Evolutionary conservation across 2,888 invertebrate genomes (phyloP).

Genomic region (Agrochola litura): DNA sequence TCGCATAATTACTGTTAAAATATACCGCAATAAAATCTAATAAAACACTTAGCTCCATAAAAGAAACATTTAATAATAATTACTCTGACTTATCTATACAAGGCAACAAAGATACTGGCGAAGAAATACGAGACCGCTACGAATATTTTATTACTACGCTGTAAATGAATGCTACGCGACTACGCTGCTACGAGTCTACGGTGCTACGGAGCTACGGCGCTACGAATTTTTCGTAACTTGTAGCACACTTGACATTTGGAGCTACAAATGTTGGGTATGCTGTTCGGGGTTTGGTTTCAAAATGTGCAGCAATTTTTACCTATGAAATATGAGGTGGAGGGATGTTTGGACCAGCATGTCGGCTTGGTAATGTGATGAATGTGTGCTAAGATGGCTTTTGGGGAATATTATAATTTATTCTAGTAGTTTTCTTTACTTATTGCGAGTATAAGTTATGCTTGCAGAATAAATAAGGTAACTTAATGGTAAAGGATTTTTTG

Average conservation of each 20-base stretch:
- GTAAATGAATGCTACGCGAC: conserved; percentile 48
- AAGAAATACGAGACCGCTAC: conserved; percentile 49
- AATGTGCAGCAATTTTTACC: conserved; percentile 34
- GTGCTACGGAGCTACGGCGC: conserved; percentile 33
- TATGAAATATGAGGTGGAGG: conserved; percentile 47
- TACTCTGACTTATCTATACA: conserved; percentile 49
- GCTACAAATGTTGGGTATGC: conserved; percentile 43
- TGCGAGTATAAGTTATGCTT: neutral
- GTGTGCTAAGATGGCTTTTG: conserved; percentile 31
- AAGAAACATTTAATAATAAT: conserved; percentile 56
- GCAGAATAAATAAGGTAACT: neutral
- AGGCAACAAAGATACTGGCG: conserved; percentile 48
- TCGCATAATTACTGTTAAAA: conserved; percentile 16
- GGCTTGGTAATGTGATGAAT: conserved; percentile 30
- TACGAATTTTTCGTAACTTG: conserved; percentile 59
- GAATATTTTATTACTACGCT: conserved; percentile 51
- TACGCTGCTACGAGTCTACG: conserved; percentile 45
- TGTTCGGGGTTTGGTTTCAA: conserved; percentile 47
- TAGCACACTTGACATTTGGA: conserved; percentile 58
- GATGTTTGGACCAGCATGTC: conserved; percentile 32
- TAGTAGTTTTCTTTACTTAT: neutral
- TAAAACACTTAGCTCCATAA: conserved; percentile 41
- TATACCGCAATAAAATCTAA: conserved; percentile 21
- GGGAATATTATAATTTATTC: conserved; percentile 10
- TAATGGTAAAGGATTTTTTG: neutral